phyloP scores from a whole-genome alignment of 1,140 invertebrate genomes.

The Hylaeus anthracinus region DNA sequence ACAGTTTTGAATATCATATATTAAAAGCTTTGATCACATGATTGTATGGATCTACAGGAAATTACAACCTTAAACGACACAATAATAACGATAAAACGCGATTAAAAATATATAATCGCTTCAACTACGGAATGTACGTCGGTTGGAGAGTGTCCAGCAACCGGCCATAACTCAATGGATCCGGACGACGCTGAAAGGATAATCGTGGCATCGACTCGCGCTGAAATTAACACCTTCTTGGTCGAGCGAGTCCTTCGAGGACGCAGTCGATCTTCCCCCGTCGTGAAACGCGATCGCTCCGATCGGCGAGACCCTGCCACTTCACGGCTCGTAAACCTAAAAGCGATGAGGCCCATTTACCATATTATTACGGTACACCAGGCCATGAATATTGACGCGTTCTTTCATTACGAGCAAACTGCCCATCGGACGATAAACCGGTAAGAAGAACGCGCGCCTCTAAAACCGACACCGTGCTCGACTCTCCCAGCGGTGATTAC shows the following conservation, averaged over 20 bases:
- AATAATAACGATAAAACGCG: no score
- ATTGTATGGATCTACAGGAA: no score
- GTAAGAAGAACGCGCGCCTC: slow-evolving; percentile 16
- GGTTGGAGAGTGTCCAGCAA: not conserved
- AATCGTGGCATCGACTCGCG: slow-evolving; percentile 9
- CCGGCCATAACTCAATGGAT: not conserved
- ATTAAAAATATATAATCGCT: no score
- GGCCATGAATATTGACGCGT: slow-evolving; percentile 70
- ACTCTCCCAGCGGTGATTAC: slow-evolving; percentile 4
- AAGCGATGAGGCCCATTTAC: slow-evolving; percentile 71
- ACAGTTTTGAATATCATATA: no score
- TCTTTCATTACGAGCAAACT: slow-evolving; percentile 59
- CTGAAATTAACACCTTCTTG: slow-evolving; percentile 53
- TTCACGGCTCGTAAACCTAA: slow-evolving; percentile 74
- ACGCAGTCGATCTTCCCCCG: slow-evolving; percentile 41
- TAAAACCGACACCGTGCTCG: slow-evolving; percentile 21
- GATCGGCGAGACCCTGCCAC: slow-evolving; percentile 55
- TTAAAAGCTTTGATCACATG: no score
- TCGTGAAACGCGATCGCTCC: slow-evolving; percentile 71
- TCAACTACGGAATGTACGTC: not conserved
- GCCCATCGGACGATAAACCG: slow-evolving; percentile 41
- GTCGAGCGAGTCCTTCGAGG: not conserved
- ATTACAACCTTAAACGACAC: no score
- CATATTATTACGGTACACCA: slow-evolving; percentile 70
- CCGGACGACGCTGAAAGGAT: not conserved